Percentiles rank a stretch among this genome's conserved stretches.
Evolutionary conservation across 2,797 vertebrate genomes (phyloP).

Genomic region (Danio kyathit): DNA sequence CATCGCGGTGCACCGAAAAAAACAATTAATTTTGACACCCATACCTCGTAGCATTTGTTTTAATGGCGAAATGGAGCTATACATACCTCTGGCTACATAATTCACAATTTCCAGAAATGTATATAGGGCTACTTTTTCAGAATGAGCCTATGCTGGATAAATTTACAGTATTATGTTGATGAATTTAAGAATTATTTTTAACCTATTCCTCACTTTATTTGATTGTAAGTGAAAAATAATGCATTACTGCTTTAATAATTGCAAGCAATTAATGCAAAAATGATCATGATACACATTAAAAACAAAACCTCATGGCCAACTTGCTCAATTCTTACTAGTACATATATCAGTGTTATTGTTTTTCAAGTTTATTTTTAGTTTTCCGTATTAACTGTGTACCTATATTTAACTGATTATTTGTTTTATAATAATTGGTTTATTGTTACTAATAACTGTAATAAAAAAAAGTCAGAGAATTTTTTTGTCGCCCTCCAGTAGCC

Average conservation of each 20-base stretch:
- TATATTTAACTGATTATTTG: not conserved
- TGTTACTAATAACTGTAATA: not conserved
- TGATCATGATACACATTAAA: too few relatives aligned
- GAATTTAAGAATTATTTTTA: not conserved
- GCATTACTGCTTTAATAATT: too few relatives aligned
- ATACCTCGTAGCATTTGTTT: too few relatives aligned
- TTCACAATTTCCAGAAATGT: too few relatives aligned
- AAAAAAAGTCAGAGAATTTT: slow-evolving; percentile 29
- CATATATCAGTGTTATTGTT: not conserved
- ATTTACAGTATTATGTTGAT: not conserved
- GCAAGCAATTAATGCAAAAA: too few relatives aligned
- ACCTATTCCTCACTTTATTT: not conserved
- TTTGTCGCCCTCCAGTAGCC: slow-evolving; percentile 24
- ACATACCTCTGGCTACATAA: too few relatives aligned
- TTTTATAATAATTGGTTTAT: not conserved
- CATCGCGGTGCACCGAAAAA: too few relatives aligned
- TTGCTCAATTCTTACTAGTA: not conserved
- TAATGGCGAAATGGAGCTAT: too few relatives aligned
- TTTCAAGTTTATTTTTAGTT: not conserved
- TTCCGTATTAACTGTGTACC: not conserved
- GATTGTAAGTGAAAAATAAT: too few relatives aligned
- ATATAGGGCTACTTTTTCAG: too few relatives aligned
- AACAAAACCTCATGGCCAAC: not conserved
- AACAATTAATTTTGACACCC: too few relatives aligned
- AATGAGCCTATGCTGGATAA: too few relatives aligned